Conservation (phyloP, 2,113 vertebrate species). For the Calyptommatus sinebrachiatus region DNA sequence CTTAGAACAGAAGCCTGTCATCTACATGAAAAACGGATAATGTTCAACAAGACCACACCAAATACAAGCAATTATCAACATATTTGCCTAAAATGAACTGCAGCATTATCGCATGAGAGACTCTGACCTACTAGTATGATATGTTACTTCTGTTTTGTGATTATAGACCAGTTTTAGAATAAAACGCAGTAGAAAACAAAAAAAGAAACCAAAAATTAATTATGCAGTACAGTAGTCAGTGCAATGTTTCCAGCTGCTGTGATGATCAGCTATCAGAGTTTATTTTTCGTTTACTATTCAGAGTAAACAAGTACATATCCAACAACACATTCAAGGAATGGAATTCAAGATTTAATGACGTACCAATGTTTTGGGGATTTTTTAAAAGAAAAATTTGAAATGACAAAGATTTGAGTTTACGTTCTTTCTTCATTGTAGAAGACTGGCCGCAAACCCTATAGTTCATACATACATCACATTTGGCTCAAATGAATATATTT, state of each 20-base stretch:
- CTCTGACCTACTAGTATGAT: no score
- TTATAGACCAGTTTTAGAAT: background rate
- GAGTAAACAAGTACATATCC: background rate
- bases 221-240: background rate
- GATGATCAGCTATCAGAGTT: constrained; percentile 16
- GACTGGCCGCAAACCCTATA: background rate
- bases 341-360: background rate
- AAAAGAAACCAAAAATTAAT: background rate
- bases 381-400: background rate
- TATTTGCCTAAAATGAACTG: no score
- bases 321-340: constrained; percentile 17
- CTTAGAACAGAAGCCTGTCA: no score
- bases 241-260: background rate
- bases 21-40: no score
- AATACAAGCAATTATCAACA: no score
- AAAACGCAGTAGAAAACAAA: background rate
- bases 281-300: background rate
- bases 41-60: no score
- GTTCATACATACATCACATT: background rate
- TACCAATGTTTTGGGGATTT: background rate
- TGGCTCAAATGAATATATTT: background rate
- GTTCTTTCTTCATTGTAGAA: background rate
- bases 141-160: no score
- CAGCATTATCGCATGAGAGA: no score
- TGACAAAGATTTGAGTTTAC: background rate